phyloP scores from a whole-genome alignment of 2,113 vertebrate species.

The Pachypanchax playfairii region DNA sequence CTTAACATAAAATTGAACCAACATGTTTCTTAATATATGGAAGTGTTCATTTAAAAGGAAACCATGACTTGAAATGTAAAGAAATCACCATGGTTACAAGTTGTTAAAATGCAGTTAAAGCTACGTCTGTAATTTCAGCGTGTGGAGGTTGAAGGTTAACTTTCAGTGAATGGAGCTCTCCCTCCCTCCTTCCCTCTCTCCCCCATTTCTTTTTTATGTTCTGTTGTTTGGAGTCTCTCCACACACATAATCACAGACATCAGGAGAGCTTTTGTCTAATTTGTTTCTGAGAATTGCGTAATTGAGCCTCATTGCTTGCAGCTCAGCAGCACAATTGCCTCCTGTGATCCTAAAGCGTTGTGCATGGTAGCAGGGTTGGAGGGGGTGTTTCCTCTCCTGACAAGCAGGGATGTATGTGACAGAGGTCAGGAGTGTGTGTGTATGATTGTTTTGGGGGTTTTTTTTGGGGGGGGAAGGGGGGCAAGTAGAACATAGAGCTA shows the following conservation, averaged over 20 bases:
- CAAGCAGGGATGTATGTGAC: conserved; percentile 29
- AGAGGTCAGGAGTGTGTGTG: conserved; percentile 29
- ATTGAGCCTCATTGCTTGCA: conserved; percentile 62
- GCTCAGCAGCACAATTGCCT: conserved; percentile 61
- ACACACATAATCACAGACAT: conserved; percentile 40
- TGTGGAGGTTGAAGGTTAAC: conserved; percentile 36
- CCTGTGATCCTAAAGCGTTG: conserved; percentile 52
- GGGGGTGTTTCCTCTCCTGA: conserved; percentile 34
- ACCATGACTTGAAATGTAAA: not conserved
- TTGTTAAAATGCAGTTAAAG: not conserved
- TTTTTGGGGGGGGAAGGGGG: conserved; percentile 7
- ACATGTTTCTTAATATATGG: not conserved
- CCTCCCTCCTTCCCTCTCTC: not conserved
- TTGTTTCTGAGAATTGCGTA: conserved; percentile 65
- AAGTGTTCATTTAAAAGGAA: not conserved
- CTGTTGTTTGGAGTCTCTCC: conserved; percentile 17
- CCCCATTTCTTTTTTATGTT: not conserved
- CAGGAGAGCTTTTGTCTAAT: conserved; percentile 57
- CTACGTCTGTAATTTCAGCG: not conserved
- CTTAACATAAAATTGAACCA: not conserved
- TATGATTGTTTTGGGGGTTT: conserved; percentile 19
- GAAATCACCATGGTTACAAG: not conserved
- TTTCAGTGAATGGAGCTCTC: not conserved
- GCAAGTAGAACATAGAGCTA: conserved; percentile 40
- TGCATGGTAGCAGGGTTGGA: not conserved